phyloP scores from a whole-genome alignment of 2,113 vertebrate genomes.

The Microtus oregoni region DNA sequence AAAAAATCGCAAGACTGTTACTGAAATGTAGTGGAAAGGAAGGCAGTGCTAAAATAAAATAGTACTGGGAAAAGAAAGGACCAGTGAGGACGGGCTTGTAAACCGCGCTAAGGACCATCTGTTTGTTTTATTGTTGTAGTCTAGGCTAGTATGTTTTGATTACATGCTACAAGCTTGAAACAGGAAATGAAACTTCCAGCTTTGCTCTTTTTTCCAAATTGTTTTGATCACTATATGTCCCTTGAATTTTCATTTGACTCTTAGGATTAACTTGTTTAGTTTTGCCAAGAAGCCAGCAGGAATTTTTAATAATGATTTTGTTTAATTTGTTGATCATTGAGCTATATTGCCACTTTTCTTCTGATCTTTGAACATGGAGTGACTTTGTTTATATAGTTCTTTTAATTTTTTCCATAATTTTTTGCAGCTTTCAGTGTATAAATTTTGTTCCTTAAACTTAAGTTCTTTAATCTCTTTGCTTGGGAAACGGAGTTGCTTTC shows the following conservation, averaged over 20 bases:
- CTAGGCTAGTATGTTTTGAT: not conserved
- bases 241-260: conserved; percentile 11
- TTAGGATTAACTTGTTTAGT: not conserved
- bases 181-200: conserved; percentile 4
- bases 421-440: conserved; percentile 33
- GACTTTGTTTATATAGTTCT: not conserved
- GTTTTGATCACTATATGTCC: conserved; percentile 26
- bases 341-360: not conserved
- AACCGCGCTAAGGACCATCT: not conserved
- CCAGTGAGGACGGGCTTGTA: conserved; percentile 5
- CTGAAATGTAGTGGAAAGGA: not conserved
- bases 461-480: conserved; percentile 45
- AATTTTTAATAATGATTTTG: conserved; percentile 30
- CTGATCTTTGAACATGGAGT: not conserved
- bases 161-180: conserved; percentile 22
- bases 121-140: not conserved
- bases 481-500: conserved; percentile 29
- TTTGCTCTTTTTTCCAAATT: conserved; percentile 21
- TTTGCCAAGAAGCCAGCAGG: conserved; percentile 28
- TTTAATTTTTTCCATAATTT: not conserved
- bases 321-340: not conserved
- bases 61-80: not conserved
- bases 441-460: conserved; percentile 5
- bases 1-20: not conserved
- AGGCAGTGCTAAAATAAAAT: not conserved